Base-by-base conservation (phyloP, 1,140 invertebrate genomes). In the Nasonia vitripennis region DNA sequence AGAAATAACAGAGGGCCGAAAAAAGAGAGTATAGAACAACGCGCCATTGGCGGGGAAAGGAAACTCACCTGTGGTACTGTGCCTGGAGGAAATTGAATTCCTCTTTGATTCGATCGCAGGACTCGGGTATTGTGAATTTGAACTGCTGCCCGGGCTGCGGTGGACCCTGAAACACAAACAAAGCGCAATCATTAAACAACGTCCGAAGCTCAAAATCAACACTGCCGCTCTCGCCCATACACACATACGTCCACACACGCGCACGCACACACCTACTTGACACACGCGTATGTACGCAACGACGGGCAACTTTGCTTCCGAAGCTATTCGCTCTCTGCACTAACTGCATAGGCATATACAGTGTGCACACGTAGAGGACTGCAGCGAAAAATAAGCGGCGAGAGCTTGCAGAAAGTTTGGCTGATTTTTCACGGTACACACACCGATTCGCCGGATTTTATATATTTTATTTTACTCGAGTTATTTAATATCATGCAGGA, bases 41-140 rank as follows among this genome's bases (percentile, higher is more conserved):
- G 34, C 14, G 79, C 23, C 41, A 27, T n/a, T 1, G 51, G 11
- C 37, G 45, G 78, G 10, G 67, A 73, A 73, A 78, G 68, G 83
- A 86, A 77, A 94, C 94, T 96, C 93, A 97, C 96, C 95, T 96
- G 93, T 97, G 97, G 93, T 97, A 97, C 92, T 98, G 97, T 0
- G 96, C 95, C 93, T 98, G 97, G 70, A 98, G 94, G 91, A 97
- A 97, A 92, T 96, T 97, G 92, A 97, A 97, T 92, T 97, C 97
- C 93, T 97, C 96, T 92, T 98, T 98, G 90, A 98, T 98, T 89
- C 98, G 94, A 92, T 99, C 98, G 93, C 98, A 97, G 55, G 97
- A 97, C 93, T 99, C 98, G 79, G 96, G 95, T 87, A 98, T 96
- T 71, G 97, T 98, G 93, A 98, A 98, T 94, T 98, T 98, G 92